These are phyloP conservation scores for Montifringilla adamsi DNA, from an alignment of 2,113 vertebrate genomes.

Conservation along the genomic window DNA sequence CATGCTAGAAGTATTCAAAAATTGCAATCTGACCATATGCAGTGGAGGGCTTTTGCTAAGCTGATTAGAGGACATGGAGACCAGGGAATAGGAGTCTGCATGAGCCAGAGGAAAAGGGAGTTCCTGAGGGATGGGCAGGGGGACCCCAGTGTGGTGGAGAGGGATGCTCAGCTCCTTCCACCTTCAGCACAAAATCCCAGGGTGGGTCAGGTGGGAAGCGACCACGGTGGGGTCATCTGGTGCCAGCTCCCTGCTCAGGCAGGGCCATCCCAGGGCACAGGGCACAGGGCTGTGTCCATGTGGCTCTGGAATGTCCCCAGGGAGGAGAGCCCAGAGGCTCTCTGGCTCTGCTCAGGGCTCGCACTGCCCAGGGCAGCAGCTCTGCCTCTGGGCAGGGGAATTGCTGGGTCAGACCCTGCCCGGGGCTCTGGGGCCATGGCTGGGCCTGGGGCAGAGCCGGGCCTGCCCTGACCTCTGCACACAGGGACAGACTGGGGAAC, in stretches of 20 bases:
- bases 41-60: slow-evolving; percentile 42
- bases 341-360: not conserved
- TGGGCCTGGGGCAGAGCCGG: not conserved
- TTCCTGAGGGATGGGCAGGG: not conserved
- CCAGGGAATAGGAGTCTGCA: not conserved
- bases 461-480: not conserved
- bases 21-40: slow-evolving; percentile 29
- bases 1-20: slow-evolving; percentile 19
- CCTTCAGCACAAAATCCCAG: not conserved
- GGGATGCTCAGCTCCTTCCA: not conserved
- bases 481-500: too few relatives aligned
- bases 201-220: accelerated
- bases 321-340: not conserved
- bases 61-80: slow-evolving; percentile 26
- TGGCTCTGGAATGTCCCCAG: accelerated
- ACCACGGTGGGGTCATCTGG: not conserved
- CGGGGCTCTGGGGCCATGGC: not conserved
- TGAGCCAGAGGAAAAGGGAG: not conserved
- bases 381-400: not conserved
- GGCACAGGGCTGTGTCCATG: not conserved
- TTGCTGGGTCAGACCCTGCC: not conserved
- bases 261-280: not conserved
- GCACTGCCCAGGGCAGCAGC: not conserved
- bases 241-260: not conserved
- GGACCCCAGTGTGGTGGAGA: accelerated